phyloP scores from a whole-genome alignment of 2,888 invertebrate genomes.

The Caenorhabditis panamensis region DNA sequence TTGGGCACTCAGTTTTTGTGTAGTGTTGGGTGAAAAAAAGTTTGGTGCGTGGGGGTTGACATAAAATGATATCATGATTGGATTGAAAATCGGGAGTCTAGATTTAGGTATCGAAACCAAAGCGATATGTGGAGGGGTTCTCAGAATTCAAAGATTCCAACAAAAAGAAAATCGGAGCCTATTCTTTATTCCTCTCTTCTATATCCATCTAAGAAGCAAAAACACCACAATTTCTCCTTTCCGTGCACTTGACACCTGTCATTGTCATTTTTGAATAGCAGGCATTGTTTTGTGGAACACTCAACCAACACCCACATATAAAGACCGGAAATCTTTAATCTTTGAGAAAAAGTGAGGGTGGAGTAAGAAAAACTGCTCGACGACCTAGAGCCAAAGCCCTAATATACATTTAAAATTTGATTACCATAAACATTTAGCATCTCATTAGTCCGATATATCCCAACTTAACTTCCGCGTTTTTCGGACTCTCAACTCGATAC shows the following conservation, averaged over 20 bases:
- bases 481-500: not conserved
- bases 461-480: slow-evolving; percentile 24
- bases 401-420: too few species aligned
- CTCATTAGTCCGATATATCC: not conserved
- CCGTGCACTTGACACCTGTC: slow-evolving; percentile 1
- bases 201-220: too few species aligned
- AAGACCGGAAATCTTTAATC: not conserved
- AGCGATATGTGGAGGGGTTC: too few species aligned
- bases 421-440: not conserved
- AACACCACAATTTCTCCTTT: not conserved
- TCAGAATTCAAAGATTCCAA: too few species aligned
- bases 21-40: not conserved
- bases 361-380: not conserved
- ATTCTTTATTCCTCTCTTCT: too few species aligned
- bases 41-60: not conserved
- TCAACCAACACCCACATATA: not conserved
- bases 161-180: too few species aligned
- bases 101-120: too few species aligned
- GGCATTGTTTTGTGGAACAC: not conserved
- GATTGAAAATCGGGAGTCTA: too few species aligned
- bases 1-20: slow-evolving; percentile 2
- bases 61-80: not conserved
- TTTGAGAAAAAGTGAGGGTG: not conserved
- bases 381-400: not conserved
- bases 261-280: slow-evolving; percentile 1